phyloP scores from a whole-genome alignment of 2,113 vertebrate genomes.

The Pleuronectes platessa region DNA sequence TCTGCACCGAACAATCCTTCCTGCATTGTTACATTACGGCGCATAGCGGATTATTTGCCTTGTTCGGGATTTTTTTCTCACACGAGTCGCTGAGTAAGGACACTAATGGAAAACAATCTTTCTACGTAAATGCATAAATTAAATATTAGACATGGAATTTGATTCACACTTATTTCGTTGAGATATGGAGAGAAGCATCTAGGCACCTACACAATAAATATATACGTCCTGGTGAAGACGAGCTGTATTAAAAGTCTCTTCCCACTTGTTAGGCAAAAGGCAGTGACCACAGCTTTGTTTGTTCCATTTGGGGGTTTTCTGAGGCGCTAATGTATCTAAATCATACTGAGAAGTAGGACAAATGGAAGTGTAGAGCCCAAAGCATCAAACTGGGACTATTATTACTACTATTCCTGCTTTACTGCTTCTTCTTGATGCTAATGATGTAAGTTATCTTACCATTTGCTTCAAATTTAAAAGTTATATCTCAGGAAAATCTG shows the following conservation, averaged over 20 bases:
- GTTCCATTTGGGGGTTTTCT: neutral
- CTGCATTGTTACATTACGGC: constrained; percentile 27
- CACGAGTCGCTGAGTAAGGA: neutral
- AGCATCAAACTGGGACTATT: neutral
- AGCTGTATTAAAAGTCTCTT: neutral
- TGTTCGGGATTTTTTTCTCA: neutral
- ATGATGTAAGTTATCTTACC: neutral
- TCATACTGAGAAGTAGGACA: no score
- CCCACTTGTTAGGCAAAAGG: neutral
- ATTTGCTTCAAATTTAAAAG: neutral
- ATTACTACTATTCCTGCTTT: neutral
- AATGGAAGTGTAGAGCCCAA: no score
- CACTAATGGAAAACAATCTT: neutral
- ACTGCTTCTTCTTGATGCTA: no score
- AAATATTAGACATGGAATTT: neutral
- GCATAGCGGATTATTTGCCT: neutral
- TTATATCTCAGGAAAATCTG: neutral
- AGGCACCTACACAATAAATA: neutral
- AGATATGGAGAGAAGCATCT: neutral
- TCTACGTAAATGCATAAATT: constrained; percentile 1
- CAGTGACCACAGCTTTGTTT: neutral
- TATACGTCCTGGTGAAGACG: neutral
- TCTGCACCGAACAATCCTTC: constrained; percentile 8
- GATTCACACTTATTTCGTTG: neutral
- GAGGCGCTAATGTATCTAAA: neutral